Conservation (phyloP, 23 tunicate species). For the Styela clava region DNA sequence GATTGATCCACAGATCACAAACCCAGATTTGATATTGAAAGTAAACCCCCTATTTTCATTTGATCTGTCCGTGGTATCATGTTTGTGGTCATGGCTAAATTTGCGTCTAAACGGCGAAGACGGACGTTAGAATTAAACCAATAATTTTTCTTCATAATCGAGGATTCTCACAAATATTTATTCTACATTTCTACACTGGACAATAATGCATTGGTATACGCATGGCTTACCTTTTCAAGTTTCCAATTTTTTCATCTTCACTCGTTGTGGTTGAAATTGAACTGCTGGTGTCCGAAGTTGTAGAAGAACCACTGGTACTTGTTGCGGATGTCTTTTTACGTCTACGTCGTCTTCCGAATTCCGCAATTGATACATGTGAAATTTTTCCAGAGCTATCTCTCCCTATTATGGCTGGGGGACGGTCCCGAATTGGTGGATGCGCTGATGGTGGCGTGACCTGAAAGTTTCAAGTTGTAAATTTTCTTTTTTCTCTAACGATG, state of each 20-base stretch:
- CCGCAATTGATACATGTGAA: neutral
- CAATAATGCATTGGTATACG: too few species aligned
- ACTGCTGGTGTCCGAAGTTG: neutral
- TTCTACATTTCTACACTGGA: too few species aligned
- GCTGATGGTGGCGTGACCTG: constrained; percentile 6
- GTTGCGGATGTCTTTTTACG: neutral
- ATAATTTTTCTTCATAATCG: too few species aligned
- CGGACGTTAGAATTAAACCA: too few species aligned
- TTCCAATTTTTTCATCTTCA: neutral
- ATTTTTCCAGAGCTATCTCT: neutral
- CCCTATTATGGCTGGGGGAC: neutral
- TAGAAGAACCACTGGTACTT: constrained; percentile 10
- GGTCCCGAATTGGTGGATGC: constrained; percentile 1
- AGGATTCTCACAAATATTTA: too few species aligned
- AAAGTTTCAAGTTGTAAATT: neutral
- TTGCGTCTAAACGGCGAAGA: too few species aligned
- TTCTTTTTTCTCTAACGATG: too few species aligned
- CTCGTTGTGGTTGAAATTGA: neutral
- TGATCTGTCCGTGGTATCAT: too few species aligned
- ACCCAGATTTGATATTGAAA: too few species aligned
- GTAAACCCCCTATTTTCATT: too few species aligned
- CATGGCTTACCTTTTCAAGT: neutral
- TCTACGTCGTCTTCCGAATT: constrained; percentile 1
- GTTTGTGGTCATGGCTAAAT: too few species aligned
- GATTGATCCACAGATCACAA: too few species aligned